These are phyloP conservation scores for Brachionus angularis DNA, from an alignment of 1,140 invertebrate species.

Conservation along the genomic window DNA sequence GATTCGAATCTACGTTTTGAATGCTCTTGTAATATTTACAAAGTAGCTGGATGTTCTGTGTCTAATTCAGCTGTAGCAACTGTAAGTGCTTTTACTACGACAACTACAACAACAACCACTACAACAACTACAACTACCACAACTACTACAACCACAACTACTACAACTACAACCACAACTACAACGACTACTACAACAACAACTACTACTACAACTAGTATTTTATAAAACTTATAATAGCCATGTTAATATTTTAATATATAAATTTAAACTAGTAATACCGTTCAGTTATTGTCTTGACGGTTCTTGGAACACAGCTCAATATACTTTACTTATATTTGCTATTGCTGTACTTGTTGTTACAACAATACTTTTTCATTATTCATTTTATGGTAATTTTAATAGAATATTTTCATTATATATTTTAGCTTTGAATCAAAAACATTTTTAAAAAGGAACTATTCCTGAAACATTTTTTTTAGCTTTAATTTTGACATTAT, in stretches of 20 bases:
- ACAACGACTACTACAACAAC: not conserved
- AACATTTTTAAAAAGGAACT: constrained; percentile 1
- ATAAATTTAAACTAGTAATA: not conserved
- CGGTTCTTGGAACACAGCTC: constrained; percentile 12
- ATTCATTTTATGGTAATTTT: constrained; percentile 27
- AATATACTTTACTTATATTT: constrained; percentile 33
- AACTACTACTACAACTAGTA: constrained; percentile 14
- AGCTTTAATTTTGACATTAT: not conserved
- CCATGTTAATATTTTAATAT: not conserved
- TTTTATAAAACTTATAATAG: not conserved
- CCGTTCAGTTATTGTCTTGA: constrained; percentile 3
- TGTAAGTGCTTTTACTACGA: constrained; percentile 15
- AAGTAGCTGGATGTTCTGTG: not conserved
- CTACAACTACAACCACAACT: constrained; percentile 25
- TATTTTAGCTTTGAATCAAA: not conserved
- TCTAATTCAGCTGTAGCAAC: not conserved
- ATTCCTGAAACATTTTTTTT: constrained; percentile 31
- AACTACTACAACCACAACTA: not conserved
- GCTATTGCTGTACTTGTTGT: constrained; percentile 14
- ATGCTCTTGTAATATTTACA: not conserved
- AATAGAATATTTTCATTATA: not conserved
- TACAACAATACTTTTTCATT: constrained; percentile 22
- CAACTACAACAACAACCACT: not conserved
- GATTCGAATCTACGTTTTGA: constrained; percentile 15
- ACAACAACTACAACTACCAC: not conserved